Base-by-base conservation (phyloP, 2,113 vertebrate genomes). In the Chinchilla lanigera region DNA sequence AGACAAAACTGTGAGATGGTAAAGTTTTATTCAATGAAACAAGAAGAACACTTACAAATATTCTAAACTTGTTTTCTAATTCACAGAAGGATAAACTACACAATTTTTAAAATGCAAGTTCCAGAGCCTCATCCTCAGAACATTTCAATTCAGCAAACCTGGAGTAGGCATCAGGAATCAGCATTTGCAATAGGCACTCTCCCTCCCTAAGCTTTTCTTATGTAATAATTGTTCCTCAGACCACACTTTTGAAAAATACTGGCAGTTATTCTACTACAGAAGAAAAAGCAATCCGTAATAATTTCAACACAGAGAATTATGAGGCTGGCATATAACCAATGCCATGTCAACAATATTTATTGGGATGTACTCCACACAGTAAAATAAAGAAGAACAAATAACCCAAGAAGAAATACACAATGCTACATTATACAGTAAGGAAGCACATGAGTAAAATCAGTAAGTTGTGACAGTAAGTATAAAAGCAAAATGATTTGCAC, bases 321-420 rank as follows among this genome's bases (percentile, higher is more conserved):
- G 38, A 91, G 52, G 7, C 4, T 5, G 54, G 16, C 47, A 87
- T 10, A 28, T 26, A 84, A 73, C 17, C 41, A 95, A 77, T 87
- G 10, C 28, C 92, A 82, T 65, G 26, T 84, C 75, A 73, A n/a
- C 26, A 89, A 58, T 65, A 44, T 61, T 92, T 90, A 88, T 56
- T 83, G 20, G 13, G 17, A 63, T 12, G 13, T 78, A 85, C 14
- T 5, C 35, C 67, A 94, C 35, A 67, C 5, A 92, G 16, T 5
- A 30, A 93, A 96, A 95, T 38, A 83, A 60, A 90, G 67, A 90
- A 71, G 14, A 93, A n/a, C 14, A 86, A 93, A 81, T 71, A 54
- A 89, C 33, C 60, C 28, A 93, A 60, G 2, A 77, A 16, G 41
- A 2, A 93, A 80, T 13, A 50, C 13, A 14, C 3, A 61, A 67